These are phyloP conservation scores for Pristionchus maxplancki DNA, from an alignment of 2,888 invertebrate species.

Conservation along the genomic window DNA sequence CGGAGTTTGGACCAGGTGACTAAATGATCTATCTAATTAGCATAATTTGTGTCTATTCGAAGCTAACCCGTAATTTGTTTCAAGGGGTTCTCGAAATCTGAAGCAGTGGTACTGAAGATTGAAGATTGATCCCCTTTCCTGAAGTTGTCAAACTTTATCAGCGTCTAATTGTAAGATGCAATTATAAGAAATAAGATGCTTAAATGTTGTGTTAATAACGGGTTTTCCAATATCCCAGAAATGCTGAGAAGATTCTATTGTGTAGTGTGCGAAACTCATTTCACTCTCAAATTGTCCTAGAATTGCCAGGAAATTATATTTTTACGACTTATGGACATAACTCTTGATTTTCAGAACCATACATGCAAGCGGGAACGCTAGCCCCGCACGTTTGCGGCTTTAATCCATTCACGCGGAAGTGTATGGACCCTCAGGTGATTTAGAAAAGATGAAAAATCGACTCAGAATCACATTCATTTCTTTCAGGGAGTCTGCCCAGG, in stretches of 20 bases:
- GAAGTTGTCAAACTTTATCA: no score
- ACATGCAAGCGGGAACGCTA: background rate
- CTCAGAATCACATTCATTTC: no score
- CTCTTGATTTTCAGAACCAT: background rate
- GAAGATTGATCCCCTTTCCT: no score
- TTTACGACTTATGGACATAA: background rate
- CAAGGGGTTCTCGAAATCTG: no score
- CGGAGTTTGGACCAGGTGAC: background rate
- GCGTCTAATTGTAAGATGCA: no score
- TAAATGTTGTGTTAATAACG: no score
- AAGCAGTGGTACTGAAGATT: no score
- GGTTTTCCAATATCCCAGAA: background rate
- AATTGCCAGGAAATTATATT: no score
- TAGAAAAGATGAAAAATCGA: background rate
- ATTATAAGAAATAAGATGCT: no score
- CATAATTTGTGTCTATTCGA: background rate
- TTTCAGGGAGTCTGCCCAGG: conserved; percentile 63
- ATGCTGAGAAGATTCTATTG: background rate
- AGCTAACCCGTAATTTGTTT: no score
- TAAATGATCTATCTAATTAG: background rate
- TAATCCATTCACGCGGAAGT: conserved; percentile 67
- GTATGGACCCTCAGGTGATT: conserved; percentile 63
- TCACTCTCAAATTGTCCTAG: background rate
- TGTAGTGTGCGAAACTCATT: background rate
- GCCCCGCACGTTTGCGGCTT: conserved; percentile 70